Evolutionary conservation across 1,140 invertebrate genomes (phyloP), one percentile per base, ranked within the genome.

Genomic region (Octopus sinensis): DNA sequence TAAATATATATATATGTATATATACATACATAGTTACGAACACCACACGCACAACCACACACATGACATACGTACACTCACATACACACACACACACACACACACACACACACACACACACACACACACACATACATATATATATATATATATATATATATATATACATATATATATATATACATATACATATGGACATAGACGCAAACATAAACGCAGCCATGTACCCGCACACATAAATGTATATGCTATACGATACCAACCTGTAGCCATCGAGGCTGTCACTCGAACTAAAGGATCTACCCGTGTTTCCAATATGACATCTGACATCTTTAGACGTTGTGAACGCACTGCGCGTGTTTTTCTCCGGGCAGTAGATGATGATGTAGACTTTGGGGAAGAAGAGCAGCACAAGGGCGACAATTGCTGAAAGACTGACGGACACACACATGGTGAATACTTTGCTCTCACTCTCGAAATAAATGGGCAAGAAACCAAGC

Each of bases 401-500:
- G 89, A 96, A 96, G 43, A 96, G 92, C 80, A 96, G 93, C 30
- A 94, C 91, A 78, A 95, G 92, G n/a, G 94, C 94, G 1, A 95
- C 94, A 78, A 93, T 93, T 4, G 95, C 95, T 87, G 94, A 95
- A 54, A 95, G 91, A 54, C 88, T 84, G 92, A 94, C 93, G 88
- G 93, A 95, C 89, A 95, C 92, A 82, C 94, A 93, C 92, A 95
- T 92, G 5, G 94, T 94, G 73, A 94, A 93, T 43, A 94, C 92
- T 91, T 88, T 94, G 79, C 93, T 92, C 82, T 94, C 93, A 79
- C 94, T 95, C 4, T 95, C 95, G 84, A 94, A 95, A 89, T 95
- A 96, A 82, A 96, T 95, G 4, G 95, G 94, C 9, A 96, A 92
- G 89, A 96, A 96, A n/a, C 95, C 95, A 51, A 95, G 91, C 95